These are phyloP conservation scores for Perognathus longimembris DNA, from an alignment of 2,113 vertebrate genomes.

Conservation along the genomic window DNA sequence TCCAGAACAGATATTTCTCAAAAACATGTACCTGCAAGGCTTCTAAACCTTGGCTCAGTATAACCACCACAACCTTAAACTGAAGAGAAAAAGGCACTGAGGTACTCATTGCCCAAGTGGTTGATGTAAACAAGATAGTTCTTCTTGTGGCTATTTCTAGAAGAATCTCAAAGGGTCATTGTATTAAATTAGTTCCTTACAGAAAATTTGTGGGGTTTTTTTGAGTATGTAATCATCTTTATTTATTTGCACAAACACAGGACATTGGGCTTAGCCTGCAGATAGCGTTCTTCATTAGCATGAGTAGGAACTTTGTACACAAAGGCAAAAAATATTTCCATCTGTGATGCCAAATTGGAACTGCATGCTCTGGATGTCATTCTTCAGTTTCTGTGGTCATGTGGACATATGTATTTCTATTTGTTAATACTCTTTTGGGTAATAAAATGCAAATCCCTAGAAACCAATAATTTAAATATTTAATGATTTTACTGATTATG, in stretches of 20 bases:
- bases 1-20: neutral
- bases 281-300: constrained; percentile 80
- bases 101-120: neutral
- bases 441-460: neutral
- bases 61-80: neutral
- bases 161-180: neutral
- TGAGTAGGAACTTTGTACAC: constrained; percentile 68
- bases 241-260: constrained; percentile 82
- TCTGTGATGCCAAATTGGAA: constrained; percentile 28
- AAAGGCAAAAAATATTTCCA: constrained; percentile 43
- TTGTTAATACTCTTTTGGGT: constrained; percentile 29
- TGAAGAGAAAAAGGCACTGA: too few species aligned
- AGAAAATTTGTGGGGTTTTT: neutral
- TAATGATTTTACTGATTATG: constrained; percentile 55
- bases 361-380: neutral
- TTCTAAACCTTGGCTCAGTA: neutral
- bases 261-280: constrained; percentile 81
- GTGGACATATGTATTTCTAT: neutral
- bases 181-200: neutral
- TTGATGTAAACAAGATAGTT: neutral
- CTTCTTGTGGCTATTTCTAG: constrained; percentile 22
- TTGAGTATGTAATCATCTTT: constrained; percentile 82
- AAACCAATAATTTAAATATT: constrained; percentile 52
- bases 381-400: neutral
- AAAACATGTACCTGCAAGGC: neutral